Evolutionary conservation across 2,797 vertebrate species (phyloP).

Genomic region (Apodemus agrarius): DNA sequence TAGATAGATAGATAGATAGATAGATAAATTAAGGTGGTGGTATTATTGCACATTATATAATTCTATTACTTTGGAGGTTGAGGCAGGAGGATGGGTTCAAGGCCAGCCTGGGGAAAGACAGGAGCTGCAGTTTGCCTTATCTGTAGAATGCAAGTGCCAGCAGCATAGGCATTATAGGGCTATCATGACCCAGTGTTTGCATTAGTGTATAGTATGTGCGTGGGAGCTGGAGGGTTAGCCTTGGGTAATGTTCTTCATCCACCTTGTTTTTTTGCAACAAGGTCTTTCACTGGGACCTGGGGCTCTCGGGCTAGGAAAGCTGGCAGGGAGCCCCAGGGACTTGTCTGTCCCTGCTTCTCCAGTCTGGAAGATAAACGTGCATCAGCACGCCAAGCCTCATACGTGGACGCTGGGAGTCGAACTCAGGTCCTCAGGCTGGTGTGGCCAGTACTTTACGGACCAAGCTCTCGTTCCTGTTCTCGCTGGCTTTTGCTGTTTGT

Average conservation of each 20-base stretch:
- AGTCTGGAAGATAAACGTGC: background rate
- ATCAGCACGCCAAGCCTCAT: background rate
- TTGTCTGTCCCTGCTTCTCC: background rate
- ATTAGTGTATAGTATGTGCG: accelerated
- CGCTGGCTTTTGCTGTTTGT: background rate
- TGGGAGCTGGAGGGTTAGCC: background rate
- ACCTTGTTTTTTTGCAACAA: background rate
- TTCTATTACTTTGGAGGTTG: background rate
- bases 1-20: too few relatives aligned
- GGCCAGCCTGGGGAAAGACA: background rate
- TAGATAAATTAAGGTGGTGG: background rate
- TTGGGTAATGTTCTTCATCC: background rate
- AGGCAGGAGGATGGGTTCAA: background rate
- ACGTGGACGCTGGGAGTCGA: background rate
- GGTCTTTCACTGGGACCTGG: background rate
- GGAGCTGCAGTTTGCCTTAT: background rate
- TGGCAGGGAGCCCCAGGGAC: background rate
- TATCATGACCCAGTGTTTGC: accelerated
- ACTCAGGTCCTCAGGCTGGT: background rate
- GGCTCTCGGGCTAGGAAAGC: background rate
- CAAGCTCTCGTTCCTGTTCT: too few relatives aligned
- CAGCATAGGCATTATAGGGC: accelerated
- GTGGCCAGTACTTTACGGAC: too few relatives aligned
- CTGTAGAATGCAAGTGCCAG: background rate
- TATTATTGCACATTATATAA: background rate